These are phyloP conservation scores for Oreochromis niloticus DNA, from an alignment of 2,113 vertebrate species.

Conservation along the genomic window DNA sequence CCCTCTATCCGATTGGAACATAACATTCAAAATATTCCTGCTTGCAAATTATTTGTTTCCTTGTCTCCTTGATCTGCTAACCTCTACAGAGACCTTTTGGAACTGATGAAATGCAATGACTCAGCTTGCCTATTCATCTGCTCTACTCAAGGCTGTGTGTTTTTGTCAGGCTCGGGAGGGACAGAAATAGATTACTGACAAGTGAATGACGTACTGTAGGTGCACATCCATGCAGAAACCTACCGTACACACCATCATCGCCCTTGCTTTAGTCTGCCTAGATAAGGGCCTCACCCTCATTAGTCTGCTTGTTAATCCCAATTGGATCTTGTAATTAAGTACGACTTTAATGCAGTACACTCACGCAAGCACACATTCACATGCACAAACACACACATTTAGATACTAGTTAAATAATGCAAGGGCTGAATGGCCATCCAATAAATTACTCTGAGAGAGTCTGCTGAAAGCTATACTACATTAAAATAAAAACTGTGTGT, in stretches of 20 bases:
- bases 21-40: background rate
- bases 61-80: conserved; percentile 5
- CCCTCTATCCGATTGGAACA: background rate
- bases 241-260: background rate
- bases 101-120: background rate
- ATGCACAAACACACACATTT: background rate
- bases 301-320: conserved; percentile 64
- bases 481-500: conserved; percentile 44
- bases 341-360: conserved; percentile 20
- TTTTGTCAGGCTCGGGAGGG: background rate
- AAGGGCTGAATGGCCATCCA: conserved; percentile 58
- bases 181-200: conserved; percentile 20
- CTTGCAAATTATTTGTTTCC: background rate
- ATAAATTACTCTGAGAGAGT: conserved; percentile 53
- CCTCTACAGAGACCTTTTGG: background rate
- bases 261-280: conserved; percentile 24
- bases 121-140: background rate
- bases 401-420: conserved; percentile 35
- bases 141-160: background rate
- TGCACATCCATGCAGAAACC: background rate
- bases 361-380: background rate
- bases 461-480: conserved; percentile 57
- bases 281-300: conserved; percentile 59
- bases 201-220: background rate
- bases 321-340: conserved; percentile 61